These are phyloP conservation scores for Ochotona curzoniae DNA, from an alignment of 2,113 vertebrate species.

Conservation along the genomic window DNA sequence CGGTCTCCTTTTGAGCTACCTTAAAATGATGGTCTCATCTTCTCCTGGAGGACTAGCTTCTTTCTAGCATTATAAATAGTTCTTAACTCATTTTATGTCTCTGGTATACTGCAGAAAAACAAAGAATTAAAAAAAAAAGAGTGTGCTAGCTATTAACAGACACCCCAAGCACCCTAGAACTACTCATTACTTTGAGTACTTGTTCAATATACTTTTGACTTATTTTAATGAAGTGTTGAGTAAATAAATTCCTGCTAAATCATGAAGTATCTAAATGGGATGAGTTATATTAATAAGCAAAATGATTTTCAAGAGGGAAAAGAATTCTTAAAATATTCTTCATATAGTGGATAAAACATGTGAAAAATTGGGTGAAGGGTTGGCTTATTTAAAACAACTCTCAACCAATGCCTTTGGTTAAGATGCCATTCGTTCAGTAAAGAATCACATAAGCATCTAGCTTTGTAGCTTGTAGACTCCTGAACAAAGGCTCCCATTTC, in stretches of 20 bases:
- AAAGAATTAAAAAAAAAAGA: neutral
- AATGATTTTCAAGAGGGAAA: slow-evolving; percentile 31
- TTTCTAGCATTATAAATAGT: slow-evolving; percentile 14
- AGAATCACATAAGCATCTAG: neutral
- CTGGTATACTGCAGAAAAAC: neutral
- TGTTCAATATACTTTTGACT: slow-evolving; percentile 44
- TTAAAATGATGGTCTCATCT: neutral
- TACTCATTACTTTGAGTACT: neutral
- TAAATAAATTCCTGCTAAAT: slow-evolving; percentile 32
- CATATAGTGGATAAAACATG: neutral
- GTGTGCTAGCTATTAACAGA: neutral
- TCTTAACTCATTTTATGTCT: neutral
- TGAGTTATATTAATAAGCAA: slow-evolving; percentile 45
- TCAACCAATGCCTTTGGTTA: neutral
- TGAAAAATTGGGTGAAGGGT: neutral
- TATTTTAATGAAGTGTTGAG: neutral
- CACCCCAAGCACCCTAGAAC: neutral
- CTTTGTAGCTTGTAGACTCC: neutral
- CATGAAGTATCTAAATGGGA: neutral
- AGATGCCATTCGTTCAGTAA: neutral
- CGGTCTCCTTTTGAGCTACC: slow-evolving; percentile 29
- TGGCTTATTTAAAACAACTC: neutral
- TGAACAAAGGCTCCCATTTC: neutral
- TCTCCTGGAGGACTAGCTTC: neutral
- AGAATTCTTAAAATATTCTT: neutral